Conservation (phyloP, 2,888 invertebrate genomes). For the Tachystola acroxantha region DNA sequence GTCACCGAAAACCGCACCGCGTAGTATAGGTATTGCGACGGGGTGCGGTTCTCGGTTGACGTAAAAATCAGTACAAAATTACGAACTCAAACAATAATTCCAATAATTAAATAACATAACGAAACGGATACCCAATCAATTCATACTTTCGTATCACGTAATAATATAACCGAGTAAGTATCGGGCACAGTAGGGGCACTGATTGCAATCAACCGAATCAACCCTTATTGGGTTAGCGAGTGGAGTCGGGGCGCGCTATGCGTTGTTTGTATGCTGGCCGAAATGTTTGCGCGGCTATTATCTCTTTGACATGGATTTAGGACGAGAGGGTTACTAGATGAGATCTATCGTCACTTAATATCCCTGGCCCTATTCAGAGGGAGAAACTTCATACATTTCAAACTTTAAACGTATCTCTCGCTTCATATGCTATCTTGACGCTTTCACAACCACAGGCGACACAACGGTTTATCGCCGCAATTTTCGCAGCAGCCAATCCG, state of each 20-base stretch:
- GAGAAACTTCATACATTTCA: no score
- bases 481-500: no score
- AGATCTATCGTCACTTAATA: no score
- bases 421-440: no score
- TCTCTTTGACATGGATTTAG: constrained; percentile 22
- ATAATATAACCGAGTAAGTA: constrained; percentile 24
- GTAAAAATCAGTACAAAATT: no score
- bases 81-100: not conserved
- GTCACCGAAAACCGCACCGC: no score
- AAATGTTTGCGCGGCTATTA: constrained; percentile 63
- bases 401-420: no score
- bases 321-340: constrained; percentile 26
- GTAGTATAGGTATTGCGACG: no score
- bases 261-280: constrained; percentile 26
- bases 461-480: no score
- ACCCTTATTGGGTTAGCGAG: constrained; percentile 65
- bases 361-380: no score
- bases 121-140: constrained; percentile 7
- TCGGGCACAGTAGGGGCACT: constrained; percentile 24
- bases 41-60: no score
- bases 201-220: constrained; percentile 70
- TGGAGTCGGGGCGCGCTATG: constrained; percentile 28
- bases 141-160: constrained; percentile 44
- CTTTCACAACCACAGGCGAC: no score
- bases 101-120: constrained; percentile 3